A percentile compares a stretch with the other conserved stretches of the same genome.
These are phyloP conservation scores for Pseudococcus viburni DNA, from an alignment of 2,888 invertebrate species.

Conservation along the genomic window DNA sequence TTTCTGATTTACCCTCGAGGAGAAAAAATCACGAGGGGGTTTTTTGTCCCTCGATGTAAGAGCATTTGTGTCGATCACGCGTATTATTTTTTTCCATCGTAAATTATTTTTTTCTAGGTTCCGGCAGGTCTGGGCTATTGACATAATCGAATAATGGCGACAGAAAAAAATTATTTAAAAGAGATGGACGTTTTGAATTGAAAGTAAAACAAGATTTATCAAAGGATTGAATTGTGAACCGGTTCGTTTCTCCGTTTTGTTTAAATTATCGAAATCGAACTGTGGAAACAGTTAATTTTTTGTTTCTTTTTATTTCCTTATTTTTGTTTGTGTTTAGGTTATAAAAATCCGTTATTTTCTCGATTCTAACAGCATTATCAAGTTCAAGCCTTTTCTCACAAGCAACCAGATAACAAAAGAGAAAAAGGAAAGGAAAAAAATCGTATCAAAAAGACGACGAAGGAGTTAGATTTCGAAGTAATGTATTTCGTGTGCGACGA, in stretches of 20 bases:
- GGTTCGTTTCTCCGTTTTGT: not conserved
- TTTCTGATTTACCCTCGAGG: not conserved
- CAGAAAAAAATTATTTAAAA: conserved; percentile 34
- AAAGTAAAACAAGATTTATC: not conserved
- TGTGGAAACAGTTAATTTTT: conserved; percentile 45
- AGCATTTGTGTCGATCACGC: not conserved
- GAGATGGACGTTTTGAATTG: not conserved
- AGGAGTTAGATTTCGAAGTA: not conserved
- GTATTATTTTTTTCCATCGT: not conserved
- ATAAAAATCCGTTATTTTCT: conserved; percentile 21
- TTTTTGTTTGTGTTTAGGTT: not conserved
- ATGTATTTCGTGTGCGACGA: not conserved
- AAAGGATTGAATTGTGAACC: conserved; percentile 33
- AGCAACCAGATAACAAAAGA: not conserved
- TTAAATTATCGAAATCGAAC: not conserved
- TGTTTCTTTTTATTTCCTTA: conserved; percentile 9
- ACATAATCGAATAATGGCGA: not conserved
- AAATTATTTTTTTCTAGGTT: conserved; percentile 39
- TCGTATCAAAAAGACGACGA: not conserved
- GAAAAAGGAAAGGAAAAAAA: not conserved
- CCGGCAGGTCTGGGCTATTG: not conserved
- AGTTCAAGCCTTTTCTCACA: not conserved
- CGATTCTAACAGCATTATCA: not conserved
- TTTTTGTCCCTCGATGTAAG: not conserved
- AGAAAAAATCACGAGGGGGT: not conserved